Evolutionary conservation across 1,140 invertebrate species (phyloP), one percentile per base, ranked within the genome.

Genomic region (Drosophila ohnishii): DNA sequence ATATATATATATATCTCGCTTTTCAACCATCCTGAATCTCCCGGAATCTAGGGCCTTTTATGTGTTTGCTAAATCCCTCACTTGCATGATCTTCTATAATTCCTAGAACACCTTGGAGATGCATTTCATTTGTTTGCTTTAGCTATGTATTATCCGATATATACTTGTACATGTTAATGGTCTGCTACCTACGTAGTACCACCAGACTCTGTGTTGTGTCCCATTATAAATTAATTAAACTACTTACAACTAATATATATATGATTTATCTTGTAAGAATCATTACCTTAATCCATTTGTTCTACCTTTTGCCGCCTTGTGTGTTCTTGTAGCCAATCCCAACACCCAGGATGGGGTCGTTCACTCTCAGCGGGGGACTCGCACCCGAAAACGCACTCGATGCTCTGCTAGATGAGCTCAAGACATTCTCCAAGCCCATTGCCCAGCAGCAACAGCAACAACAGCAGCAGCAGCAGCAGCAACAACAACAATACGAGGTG

Each of bases 341-440:
- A 91, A 91, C 81, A 82, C 91, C 91, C 84, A 85, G 93, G 94
- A 80, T 95, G 95, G 94, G 94, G 92, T 91, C 94, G 94, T 89
- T 93, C 93, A 72, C 92, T 92, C 80, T 94, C 94, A 93, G 94
- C 93, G 94, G 95, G 94, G 94, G 94, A 94, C 93, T 93, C 92
- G 78, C 93, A 93, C 91, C 94, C 93, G 96, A 97, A 95, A 97
- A 97, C 95, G 96, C 96, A 94, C 96, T 98, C 95, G 97, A 98
- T 95, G 96, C 96, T 95, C 92, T 98, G 95, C 92, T 98, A 96
- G 96, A 97, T 91, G 97, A 98, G 92, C 93, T 97, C 51, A 96
- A 97, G 91, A 97, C 96, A 10, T 97, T 97, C 91, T 94, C 95
- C 32, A 94, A 95, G 76, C 95, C 95, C 10, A 86, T 90, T 73